Evolutionary conservation across 2,113 vertebrate species (phyloP), one percentile per base, ranked within the genome.

Genomic region (Brachirus orientalis): DNA sequence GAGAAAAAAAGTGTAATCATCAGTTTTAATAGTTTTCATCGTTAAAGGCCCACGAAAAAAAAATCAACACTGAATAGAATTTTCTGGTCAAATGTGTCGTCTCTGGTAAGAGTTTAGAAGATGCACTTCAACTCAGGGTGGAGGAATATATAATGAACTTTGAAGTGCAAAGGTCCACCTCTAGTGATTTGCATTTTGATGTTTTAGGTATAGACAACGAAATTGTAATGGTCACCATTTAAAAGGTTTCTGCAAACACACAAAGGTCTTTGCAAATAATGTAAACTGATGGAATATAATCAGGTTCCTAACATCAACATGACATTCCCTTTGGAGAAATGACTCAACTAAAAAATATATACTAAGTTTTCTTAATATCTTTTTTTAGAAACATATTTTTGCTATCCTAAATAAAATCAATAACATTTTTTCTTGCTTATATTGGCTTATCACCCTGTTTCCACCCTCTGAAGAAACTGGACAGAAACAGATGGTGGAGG

Each of bases 1-100:
- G 90, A 90, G 90, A 91, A 91, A 82, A 82, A 80, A 61, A 40
- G 18, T 71, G 81, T 84, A 53, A 84, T 89, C 79, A 77, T 80
- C 37, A 13, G 11, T 43, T 43, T 43, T 14, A 43, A 43, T 14
- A 28, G 28, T 82, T 86, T 87, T 84, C 40, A 81, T 70, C 56
- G 16, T 75, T 79, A 77, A 67, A 67, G 28, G 56, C 18, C 73
- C 56, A 71, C 82, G 68, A 79, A 79, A 66, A 67, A 69, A 72
- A 69, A 52, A 4, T 63, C 6, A 69, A 57, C 35, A 7, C 17
- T 68, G 51, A 86, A 75, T 46, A 62, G 63, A 82, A 17, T 36
- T 62, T 14, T 64, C 0, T 63, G 41, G 69, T 63, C 64, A 77
- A 38, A 66, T 46, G 60, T 80, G 61, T 73, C 47, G 74, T 71